phyloP scores from a whole-genome alignment of 1,140 invertebrate genomes.

The Proctacanthus coquilletti region DNA sequence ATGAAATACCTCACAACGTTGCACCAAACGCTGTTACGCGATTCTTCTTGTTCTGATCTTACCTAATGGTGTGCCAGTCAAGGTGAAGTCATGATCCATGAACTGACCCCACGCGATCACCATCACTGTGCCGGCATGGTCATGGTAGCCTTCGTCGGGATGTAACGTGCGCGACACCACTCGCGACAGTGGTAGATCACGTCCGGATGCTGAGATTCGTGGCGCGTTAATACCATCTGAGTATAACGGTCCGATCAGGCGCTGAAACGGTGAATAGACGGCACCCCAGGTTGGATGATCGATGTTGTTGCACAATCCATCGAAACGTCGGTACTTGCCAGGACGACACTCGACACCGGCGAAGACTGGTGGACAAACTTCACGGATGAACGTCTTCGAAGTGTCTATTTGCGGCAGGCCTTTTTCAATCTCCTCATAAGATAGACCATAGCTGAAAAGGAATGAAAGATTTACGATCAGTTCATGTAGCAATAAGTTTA shows the following conservation, averaged over 20 bases:
- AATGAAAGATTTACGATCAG: too few species aligned
- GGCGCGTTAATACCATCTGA: conserved; percentile 69
- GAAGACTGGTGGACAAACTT: conserved; percentile 76
- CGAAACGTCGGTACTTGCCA: conserved; percentile 78
- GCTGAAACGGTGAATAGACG: conserved; percentile 65
- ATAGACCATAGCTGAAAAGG: conserved; percentile 56
- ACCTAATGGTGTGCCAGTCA: conserved; percentile 75
- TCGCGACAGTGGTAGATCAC: conserved; percentile 58
- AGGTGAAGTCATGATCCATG: conserved; percentile 85
- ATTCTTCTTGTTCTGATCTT: too few species aligned
- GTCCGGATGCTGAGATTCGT: conserved; percentile 52
- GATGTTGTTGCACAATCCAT: conserved; percentile 87
- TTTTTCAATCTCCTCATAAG: conserved; percentile 73
- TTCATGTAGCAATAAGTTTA: too few species aligned
- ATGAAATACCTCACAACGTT: background rate
- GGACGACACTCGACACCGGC: conserved; percentile 72
- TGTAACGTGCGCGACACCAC: conserved; percentile 80
- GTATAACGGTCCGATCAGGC: conserved; percentile 61
- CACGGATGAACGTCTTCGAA: conserved; percentile 69
- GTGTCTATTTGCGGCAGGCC: conserved; percentile 78
- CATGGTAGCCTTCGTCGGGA: conserved; percentile 79
- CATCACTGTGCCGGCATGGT: conserved; percentile 87
- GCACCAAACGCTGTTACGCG: too few species aligned
- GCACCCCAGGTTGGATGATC: conserved; percentile 82
- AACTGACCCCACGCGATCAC: conserved; percentile 89